phyloP scores from a whole-genome alignment of 2,888 invertebrate genomes.

The Tricholauxania praeusta region DNA sequence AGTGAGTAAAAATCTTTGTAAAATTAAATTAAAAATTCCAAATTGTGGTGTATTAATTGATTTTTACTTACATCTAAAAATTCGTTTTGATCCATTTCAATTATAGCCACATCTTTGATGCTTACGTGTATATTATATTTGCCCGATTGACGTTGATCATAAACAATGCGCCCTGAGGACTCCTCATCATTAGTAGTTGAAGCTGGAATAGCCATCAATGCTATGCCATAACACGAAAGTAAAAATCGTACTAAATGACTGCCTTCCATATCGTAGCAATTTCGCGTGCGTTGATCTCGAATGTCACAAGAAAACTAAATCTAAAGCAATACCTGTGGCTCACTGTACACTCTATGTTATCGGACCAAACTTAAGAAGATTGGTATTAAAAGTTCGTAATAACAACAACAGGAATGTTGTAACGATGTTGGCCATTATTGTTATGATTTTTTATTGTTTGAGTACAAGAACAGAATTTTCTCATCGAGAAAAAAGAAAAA shows the following conservation, averaged over 20 bases:
- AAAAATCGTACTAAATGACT: constrained; percentile 27
- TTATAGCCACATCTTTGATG: constrained; percentile 81
- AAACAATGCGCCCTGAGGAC: constrained; percentile 60
- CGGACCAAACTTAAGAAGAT: constrained; percentile 8
- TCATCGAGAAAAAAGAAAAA: not conserved
- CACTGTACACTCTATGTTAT: not conserved
- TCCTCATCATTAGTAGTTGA: constrained; percentile 29
- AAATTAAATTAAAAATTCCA: not conserved
- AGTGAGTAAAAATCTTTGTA: too few species aligned
- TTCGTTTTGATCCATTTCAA: constrained; percentile 69
- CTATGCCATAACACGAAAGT: not conserved
- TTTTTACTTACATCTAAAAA: constrained; percentile 59
- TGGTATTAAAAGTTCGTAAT: not conserved
- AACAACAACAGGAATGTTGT: not conserved
- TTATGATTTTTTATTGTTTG: not conserved
- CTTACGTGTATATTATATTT: constrained; percentile 84
- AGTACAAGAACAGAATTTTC: constrained; percentile 26
- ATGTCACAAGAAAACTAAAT: constrained; percentile 37
- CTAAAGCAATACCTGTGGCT: constrained; percentile 6
- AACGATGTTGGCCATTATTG: constrained; percentile 8
- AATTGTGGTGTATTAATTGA: not conserved
- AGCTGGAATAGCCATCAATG: constrained; percentile 11
- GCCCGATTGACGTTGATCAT: constrained; percentile 83
- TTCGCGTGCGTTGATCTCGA: constrained; percentile 37
- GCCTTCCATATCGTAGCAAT: constrained; percentile 28